A percentile compares a stretch with the other conserved stretches of the same genome.
These are phyloP conservation scores for Umimayanthus chanpuru DNA, from an alignment of 92 coral and sea anemone species.

Conservation along the genomic window DNA sequence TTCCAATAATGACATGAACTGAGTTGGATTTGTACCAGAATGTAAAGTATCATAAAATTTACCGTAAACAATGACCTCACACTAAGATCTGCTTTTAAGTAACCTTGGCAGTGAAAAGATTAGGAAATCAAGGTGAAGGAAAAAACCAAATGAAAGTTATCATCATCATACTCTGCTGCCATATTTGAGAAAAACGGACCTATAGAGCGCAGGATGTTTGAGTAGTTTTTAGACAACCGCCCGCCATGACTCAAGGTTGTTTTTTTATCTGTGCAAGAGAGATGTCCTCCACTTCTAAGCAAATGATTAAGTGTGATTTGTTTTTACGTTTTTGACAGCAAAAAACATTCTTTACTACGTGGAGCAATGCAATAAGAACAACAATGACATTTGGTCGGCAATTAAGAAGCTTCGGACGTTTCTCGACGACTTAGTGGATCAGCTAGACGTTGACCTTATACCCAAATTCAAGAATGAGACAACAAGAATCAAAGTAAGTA, in stretches of 20 bases:
- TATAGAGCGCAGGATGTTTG: too few relatives aligned
- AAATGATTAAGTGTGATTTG: background rate
- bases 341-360: background rate
- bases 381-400: background rate
- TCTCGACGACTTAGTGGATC: background rate
- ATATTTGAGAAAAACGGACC: too few relatives aligned
- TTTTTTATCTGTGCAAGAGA: too few relatives aligned
- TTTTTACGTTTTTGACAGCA: background rate
- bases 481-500: background rate
- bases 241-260: background rate
- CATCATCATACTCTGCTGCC: too few relatives aligned
- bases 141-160: too few relatives aligned
- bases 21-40: too few relatives aligned
- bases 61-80: too few relatives aligned
- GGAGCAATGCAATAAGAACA: background rate
- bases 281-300: background rate
- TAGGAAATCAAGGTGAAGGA: too few relatives aligned
- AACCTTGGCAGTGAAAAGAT: too few relatives aligned
- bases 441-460: background rate
- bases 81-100: too few relatives aligned
- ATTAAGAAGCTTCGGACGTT: background rate
- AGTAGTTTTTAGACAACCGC: background rate
- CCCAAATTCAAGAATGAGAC: background rate
- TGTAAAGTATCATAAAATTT: too few relatives aligned
- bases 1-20: too few relatives aligned